These are phyloP conservation scores for Epirrita christyi DNA, from an alignment of 2,888 invertebrate genomes.

Conservation along the genomic window DNA sequence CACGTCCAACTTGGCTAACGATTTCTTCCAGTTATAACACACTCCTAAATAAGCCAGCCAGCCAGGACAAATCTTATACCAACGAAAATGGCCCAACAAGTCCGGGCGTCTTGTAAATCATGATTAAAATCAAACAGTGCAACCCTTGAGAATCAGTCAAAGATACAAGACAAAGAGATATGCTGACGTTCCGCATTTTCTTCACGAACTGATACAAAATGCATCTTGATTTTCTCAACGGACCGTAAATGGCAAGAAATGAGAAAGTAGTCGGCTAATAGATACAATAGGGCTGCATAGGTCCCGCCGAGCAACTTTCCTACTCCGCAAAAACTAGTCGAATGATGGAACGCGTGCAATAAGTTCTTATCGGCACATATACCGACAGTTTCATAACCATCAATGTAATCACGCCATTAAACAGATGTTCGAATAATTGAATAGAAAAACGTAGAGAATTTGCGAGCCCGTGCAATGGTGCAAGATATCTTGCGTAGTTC, in stretches of 20 bases:
- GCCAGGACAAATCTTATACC: too few species aligned
- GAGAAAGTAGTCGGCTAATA: conserved; percentile 81
- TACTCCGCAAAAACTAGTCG: conserved; percentile 71
- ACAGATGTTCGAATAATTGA: conserved; percentile 58
- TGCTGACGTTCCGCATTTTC: conserved; percentile 59
- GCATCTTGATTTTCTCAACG: conserved; percentile 78
- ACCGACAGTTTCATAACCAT: conserved; percentile 67
- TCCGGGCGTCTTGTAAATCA: too few species aligned
- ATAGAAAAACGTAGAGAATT: conserved; percentile 56
- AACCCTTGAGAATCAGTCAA: conserved; percentile 40
- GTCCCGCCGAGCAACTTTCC: conserved; percentile 75
- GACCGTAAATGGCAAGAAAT: conserved; percentile 80
- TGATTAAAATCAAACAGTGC: conserved; percentile 5
- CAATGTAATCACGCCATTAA: conserved; percentile 69
- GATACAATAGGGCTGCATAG: conserved; percentile 83
- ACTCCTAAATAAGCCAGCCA: too few species aligned
- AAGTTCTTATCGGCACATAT: conserved; percentile 55
- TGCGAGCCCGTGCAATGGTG: conserved; percentile 47
- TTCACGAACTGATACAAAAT: conserved; percentile 66
- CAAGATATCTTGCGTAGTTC: conserved; percentile 44
- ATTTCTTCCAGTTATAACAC: too few species aligned
- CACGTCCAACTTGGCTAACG: too few species aligned
- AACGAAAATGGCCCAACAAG: too few species aligned
- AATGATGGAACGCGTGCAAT: conserved; percentile 61
- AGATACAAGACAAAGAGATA: conserved; percentile 49